A percentile compares a stretch with the other conserved stretches of the same genome.
phyloP scores from a whole-genome alignment of 1,140 invertebrate genomes.

The Ostrea denselamellosa region DNA sequence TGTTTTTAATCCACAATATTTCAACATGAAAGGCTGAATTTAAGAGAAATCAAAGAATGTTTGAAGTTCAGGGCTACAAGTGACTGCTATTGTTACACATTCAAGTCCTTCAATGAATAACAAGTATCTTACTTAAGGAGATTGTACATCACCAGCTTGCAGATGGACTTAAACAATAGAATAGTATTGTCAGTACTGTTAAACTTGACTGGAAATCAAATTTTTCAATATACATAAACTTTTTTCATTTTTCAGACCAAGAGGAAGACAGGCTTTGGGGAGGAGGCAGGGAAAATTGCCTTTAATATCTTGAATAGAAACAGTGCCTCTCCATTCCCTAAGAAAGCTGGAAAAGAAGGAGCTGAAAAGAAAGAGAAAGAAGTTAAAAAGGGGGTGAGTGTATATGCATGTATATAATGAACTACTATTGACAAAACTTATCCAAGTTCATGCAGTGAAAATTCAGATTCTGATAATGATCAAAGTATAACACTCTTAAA shows the following conservation, averaged over 20 bases:
- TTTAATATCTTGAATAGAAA: conserved; percentile 69
- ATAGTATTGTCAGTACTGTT: too few species aligned
- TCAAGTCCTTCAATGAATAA: too few species aligned
- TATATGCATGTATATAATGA: neutral
- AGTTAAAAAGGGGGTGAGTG: conserved; percentile 76
- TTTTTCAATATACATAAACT: too few species aligned
- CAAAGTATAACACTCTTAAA: neutral
- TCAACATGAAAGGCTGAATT: too few species aligned
- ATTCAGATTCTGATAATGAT: neutral
- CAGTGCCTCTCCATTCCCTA: conserved; percentile 71
- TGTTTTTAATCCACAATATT: too few species aligned
- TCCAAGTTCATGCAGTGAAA: neutral
- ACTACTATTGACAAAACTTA: neutral
- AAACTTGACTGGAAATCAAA: too few species aligned
- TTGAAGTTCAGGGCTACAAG: too few species aligned
- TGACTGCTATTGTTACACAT: too few species aligned
- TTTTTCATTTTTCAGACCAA: conserved; percentile 66
- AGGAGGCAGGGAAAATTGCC: conserved; percentile 73
- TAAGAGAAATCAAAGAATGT: too few species aligned
- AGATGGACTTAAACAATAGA: too few species aligned
- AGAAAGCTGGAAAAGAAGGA: conserved; percentile 71
- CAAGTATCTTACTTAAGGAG: too few species aligned
- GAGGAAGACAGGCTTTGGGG: conserved; percentile 70
- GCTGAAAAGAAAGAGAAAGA: conserved; percentile 75
- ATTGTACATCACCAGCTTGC: too few species aligned